phyloP scores from a whole-genome alignment of 2,888 invertebrate species.

The Desoria tigrina region DNA sequence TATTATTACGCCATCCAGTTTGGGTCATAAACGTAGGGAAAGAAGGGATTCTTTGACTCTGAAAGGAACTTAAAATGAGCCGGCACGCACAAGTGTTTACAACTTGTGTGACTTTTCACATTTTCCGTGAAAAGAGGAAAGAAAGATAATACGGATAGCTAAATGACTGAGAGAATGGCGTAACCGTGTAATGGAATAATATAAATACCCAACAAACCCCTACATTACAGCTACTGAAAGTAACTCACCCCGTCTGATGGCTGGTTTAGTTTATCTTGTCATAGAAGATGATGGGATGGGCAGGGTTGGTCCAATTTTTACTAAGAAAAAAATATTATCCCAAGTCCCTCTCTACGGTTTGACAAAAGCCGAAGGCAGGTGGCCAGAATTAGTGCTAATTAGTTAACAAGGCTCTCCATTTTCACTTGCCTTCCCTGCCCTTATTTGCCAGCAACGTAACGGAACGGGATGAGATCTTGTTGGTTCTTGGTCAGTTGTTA shows the following conservation, averaged over 20 bases:
- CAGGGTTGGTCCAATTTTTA: constrained; percentile 17
- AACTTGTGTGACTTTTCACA: constrained; percentile 24
- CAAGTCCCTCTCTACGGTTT: constrained; percentile 15
- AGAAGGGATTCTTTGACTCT: constrained; percentile 4
- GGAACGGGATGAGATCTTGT: too few species aligned
- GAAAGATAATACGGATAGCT: constrained; percentile 7
- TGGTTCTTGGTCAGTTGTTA: too few species aligned
- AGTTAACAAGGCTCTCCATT: constrained; percentile 23
- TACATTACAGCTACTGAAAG: constrained; percentile 6
- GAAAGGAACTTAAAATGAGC: constrained; percentile 1
- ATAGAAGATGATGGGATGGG: constrained; percentile 14
- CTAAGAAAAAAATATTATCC: constrained; percentile 24
- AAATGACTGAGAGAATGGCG: constrained; percentile 5
- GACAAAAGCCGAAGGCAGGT: constrained; percentile 26
- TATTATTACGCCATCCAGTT: constrained; percentile 15
- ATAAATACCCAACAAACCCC: neutral
- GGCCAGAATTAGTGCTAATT: constrained; percentile 26
- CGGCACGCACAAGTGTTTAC: constrained; percentile 19
- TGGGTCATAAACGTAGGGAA: constrained; percentile 14
- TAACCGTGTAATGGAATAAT: constrained; percentile 10
- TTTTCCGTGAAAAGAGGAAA: constrained; percentile 21
- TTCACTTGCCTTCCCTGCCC: constrained; percentile 15
- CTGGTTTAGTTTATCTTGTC: constrained; percentile 16
- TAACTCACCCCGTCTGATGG: constrained; percentile 15
- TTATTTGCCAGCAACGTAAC: too few species aligned